Evolutionary conservation across 2,888 invertebrate genomes (phyloP), one percentile per base, ranked within the genome.

Genomic region (Dicyrtomina minuta): DNA sequence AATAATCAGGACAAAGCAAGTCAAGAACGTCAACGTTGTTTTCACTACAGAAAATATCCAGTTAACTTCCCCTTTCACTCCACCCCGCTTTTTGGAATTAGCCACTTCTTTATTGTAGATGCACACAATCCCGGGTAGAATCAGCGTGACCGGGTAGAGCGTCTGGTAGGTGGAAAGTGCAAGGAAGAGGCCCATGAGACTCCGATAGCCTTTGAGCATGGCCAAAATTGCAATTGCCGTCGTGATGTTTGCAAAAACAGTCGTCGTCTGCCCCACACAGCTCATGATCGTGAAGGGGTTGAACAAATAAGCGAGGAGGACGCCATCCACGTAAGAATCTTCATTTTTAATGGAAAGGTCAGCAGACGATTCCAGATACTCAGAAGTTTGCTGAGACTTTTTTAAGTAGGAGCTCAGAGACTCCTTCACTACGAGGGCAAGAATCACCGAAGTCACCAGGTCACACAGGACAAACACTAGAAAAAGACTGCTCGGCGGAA

Each of bases 211-310:
- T 80, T 86, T 86, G 22, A 89, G 84, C 80, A 93, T 88, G 53
- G 87, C 87, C 80, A 87, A 87, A 41, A 96, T 84, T 61, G 89
- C 87, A 4, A 89, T 79, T 0, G 93, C 87, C 33, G 93, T 83
- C 58, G 91, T 85, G n/a, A 95, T 84, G 83, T 96, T 96, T 78
- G 90, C 90, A 77, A 96, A 88, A 13, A 93, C 91, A 1, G 93
- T 93, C 1, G 96, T 95, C 0, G 96, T 93, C 82, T 90, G 88
- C 12, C 91, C 94, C 39, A 90, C 88, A 83, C 95, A 96, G 79
- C 90, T 92, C 66, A 93, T 84, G 68, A 96, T 87, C 39, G 90
- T 88, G 80, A 92, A 92, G 0, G 96, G 96, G 83, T 94, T 95
- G 79, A 94, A 91, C 51, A 95, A 84, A 82, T 93, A 95, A 1